Evolutionary conservation across 2,113 vertebrate species (phyloP), one percentile per base, ranked within the genome.

Genomic region (Paramisgurnus dabryanus): DNA sequence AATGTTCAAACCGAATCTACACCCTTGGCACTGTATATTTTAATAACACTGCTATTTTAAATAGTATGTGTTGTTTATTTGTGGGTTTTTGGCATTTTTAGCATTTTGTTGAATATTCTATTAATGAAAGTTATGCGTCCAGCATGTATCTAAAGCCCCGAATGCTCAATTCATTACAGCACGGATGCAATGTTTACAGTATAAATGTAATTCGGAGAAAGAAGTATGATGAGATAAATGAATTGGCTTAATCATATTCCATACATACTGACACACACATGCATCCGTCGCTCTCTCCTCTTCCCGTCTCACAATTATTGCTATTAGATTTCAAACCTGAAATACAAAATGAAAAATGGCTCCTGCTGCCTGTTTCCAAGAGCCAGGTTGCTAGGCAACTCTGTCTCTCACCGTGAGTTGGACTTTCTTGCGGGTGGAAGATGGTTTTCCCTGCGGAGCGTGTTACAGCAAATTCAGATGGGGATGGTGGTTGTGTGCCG

Each of bases 301-400:
- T 69, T 43, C 9, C 66, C 10, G 40, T 17, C n/a, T 39, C 50
- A 63, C 53, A 58, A 22, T 55, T 68, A 65, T 45, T 71, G 66
- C 55, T 79, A 60, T 82, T 69, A 75, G 58, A 67, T 82, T 79
- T 71, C 67, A 74, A 73, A 74, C 57, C 64, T 83, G 18, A 63
- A 84, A 55, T 34, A 41, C 43, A 80, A 75, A 78, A 80, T 80
- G 74, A 85, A 80, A 85, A 74, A 80, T 85, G 84, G 78, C 68
- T 78, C 70, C 77, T 83, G 57, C 69, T 40, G 65, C 74, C 78
- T 78, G 58, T 81, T 71, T 85, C 73, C 80, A 74, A 61, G 81
- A 78, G 68, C 53, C 40, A 3, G 74, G 84, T 85, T 85, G 81
- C 81, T 78, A 85, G 84, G 84, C 78, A 83, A 83, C 84, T 41